These are phyloP conservation scores for Nylanderia fulva DNA, from an alignment of 1,140 invertebrate genomes.

Conservation along the genomic window DNA sequence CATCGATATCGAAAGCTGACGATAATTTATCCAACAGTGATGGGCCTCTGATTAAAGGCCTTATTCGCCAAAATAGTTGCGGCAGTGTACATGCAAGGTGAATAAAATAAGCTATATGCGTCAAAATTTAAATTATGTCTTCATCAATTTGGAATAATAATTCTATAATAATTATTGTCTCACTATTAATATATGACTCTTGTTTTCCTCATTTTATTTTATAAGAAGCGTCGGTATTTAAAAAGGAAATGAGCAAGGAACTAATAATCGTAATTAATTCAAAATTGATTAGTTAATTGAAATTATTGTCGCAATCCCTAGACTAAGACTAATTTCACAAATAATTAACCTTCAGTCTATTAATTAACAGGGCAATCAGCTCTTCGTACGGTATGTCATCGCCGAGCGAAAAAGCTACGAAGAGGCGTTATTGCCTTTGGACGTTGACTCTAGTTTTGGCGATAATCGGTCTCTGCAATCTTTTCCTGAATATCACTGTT, in stretches of 20 bases:
- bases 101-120: background rate
- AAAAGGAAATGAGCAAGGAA: background rate
- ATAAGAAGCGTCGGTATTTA: background rate
- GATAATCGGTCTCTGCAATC: conserved; percentile 82
- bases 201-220: background rate
- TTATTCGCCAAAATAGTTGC: conserved; percentile 63
- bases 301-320: background rate
- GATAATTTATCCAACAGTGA: conserved; percentile 84
- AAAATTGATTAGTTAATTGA: background rate
- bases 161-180: background rate
- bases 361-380: conserved; percentile 63
- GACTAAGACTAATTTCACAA: background rate
- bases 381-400: conserved; percentile 49
- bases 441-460: conserved; percentile 81
- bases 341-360: conserved; percentile 54
- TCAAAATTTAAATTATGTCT: background rate
- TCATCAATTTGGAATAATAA: background rate
- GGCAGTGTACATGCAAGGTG: conserved; percentile 63
- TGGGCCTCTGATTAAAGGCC: conserved; percentile 80
- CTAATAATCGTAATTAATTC: background rate
- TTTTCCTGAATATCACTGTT: conserved; percentile 82
- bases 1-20: conserved; percentile 83
- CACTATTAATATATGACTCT: background rate
- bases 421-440: conserved; percentile 81
- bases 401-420: conserved; percentile 70